A percentile compares a stretch with the other conserved stretches of the same genome.
phyloP scores from a whole-genome alignment of 2,797 vertebrate genomes.

The Crenichthys baileyi region DNA sequence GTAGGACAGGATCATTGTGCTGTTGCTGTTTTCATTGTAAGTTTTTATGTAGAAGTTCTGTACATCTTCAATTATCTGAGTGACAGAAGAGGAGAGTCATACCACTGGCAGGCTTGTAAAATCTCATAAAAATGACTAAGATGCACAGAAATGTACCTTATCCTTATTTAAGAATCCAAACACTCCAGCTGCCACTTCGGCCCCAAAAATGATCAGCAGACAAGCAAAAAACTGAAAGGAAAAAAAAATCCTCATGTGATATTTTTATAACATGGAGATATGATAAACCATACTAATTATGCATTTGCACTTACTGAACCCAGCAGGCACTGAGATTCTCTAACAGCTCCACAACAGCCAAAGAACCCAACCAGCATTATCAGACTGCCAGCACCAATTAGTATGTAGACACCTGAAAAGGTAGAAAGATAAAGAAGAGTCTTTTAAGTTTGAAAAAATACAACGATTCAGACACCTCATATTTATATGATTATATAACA shows the following conservation, averaged over 20 bases:
- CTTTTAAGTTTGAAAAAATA: background rate
- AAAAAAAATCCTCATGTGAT: background rate
- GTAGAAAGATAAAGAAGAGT: background rate
- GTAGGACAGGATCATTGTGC: conserved; percentile 80
- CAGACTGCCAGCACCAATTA: conserved; percentile 91
- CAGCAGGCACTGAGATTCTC: conserved; percentile 96
- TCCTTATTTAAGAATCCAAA: conserved; percentile 96
- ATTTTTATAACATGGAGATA: rapidly evolving
- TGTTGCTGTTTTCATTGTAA: conserved; percentile 71
- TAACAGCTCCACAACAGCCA: conserved; percentile 93
- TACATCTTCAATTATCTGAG: conserved; percentile 89
- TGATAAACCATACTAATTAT: background rate
- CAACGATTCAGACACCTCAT: background rate
- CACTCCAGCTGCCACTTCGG: conserved; percentile 94
- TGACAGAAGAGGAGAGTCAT: conserved; percentile 3
- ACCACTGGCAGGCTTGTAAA: background rate
- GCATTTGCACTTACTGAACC: conserved; percentile 86
- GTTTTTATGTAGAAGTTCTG: conserved; percentile 86
- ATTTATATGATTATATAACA: background rate
- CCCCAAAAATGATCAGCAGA: conserved; percentile 95
- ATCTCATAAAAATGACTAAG: background rate
- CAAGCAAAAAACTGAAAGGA: conserved; percentile 91
- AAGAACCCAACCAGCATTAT: conserved; percentile 96
- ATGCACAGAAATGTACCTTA: conserved; percentile 72
- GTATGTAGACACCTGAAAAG: conserved; percentile 88